Percentiles rank a stretch among this genome's conserved stretches.
Conservation (phyloP, 1,140 invertebrate species). For the Sinonovacula constricta region DNA sequence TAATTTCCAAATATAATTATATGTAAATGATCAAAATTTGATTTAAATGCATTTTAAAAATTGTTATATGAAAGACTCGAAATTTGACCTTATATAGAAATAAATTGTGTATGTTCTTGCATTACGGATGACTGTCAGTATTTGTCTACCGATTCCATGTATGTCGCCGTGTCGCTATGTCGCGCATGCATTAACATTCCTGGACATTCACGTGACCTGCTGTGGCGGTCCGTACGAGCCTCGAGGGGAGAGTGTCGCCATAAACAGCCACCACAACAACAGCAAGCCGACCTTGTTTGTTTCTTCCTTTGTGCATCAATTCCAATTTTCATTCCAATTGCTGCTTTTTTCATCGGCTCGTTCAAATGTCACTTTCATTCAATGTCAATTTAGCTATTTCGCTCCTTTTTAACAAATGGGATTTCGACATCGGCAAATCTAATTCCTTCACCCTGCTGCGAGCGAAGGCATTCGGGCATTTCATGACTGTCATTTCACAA, state of each 20-base stretch:
- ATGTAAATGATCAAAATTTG: too few relatives aligned
- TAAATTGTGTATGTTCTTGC: too few relatives aligned
- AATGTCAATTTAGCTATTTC: constrained; percentile 37
- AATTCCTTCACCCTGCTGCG: constrained; percentile 25
- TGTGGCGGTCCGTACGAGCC: not conserved
- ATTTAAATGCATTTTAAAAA: too few relatives aligned
- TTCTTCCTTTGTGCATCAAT: constrained; percentile 22
- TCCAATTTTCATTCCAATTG: constrained; percentile 42
- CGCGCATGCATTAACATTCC: not conserved
- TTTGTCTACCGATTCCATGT: not conserved
- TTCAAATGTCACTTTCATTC: constrained; percentile 38
- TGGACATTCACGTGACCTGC: not conserved
- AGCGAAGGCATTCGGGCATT: constrained; percentile 41
- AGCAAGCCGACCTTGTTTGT: not conserved
- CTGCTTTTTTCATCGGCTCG: constrained; percentile 22
- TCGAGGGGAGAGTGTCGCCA: not conserved
- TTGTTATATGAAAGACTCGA: too few relatives aligned
- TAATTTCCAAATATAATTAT: too few relatives aligned
- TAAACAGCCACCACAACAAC: not conserved
- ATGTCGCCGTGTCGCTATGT: not conserved
- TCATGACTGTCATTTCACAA: constrained; percentile 11
- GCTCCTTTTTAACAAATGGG: constrained; percentile 46
- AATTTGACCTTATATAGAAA: too few relatives aligned
- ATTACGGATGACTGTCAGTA: too few relatives aligned
- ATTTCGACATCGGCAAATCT: constrained; percentile 45